Percentiles rank a stretch among this genome's conserved stretches.
Evolutionary conservation across 2,113 vertebrate species (phyloP).

Genomic region (Acinonyx jubatus): DNA sequence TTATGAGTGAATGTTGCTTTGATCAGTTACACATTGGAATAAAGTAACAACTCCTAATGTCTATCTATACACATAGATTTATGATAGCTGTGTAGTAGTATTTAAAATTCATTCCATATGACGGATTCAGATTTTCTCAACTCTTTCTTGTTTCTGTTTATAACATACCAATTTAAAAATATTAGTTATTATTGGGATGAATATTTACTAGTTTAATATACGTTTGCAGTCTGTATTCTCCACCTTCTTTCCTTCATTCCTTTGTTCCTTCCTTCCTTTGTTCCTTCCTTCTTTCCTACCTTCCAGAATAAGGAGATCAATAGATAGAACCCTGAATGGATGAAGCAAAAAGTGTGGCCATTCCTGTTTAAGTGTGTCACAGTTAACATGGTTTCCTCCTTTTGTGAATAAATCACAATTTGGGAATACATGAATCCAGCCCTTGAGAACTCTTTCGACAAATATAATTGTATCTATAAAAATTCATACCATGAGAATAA

Average conservation of each 20-base stretch:
- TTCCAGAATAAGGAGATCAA: not conserved
- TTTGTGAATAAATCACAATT: not conserved
- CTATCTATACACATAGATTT: not conserved
- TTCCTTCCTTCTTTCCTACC: not conserved
- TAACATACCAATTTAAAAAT: not conserved
- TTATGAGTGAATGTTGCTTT: constrained; percentile 36
- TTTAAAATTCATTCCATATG: constrained; percentile 18
- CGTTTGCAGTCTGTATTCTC: not conserved
- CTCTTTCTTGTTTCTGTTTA: not conserved
- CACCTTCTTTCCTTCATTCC: not conserved
- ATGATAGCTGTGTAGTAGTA: not conserved
- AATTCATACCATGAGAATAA: not conserved
- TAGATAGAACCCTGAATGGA: not conserved
- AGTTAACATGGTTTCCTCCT: not conserved
- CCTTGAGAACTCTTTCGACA: not conserved
- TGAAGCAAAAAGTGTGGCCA: not conserved
- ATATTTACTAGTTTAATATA: not conserved
- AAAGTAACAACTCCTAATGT: not conserved
- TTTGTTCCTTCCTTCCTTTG: not conserved
- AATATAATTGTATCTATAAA: not conserved
- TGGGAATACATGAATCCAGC: not conserved
- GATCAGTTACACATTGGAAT: not conserved
- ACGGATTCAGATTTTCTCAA: not conserved
- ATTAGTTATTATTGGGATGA: not conserved
- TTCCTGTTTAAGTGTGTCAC: not conserved